These are phyloP conservation scores for Endotricha flammealis DNA, from an alignment of 2,888 invertebrate genomes.

Conservation along the genomic window DNA sequence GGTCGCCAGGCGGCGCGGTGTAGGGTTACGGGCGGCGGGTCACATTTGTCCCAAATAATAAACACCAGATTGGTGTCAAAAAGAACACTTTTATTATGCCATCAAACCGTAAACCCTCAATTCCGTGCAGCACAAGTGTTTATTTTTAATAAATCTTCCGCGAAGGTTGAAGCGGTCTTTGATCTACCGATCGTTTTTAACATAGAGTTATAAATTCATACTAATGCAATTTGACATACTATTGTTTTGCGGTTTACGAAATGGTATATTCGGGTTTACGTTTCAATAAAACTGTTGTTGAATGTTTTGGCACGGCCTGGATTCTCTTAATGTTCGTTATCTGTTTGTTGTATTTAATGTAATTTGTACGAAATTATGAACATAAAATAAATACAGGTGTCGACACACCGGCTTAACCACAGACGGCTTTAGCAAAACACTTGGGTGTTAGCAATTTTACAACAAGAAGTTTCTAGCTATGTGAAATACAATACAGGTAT, in stretches of 20 bases:
- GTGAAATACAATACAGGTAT: no score
- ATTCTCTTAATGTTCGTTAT: constrained; percentile 33
- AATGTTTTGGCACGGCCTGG: constrained; percentile 43
- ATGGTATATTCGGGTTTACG: constrained; percentile 44
- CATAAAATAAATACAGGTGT: constrained; percentile 13
- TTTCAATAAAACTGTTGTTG: constrained; percentile 48
- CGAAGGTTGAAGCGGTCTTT: constrained; percentile 50
- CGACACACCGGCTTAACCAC: no score
- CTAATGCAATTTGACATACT: constrained; percentile 34
- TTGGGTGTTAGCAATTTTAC: constrained; percentile 4
- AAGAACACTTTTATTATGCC: constrained; percentile 73
- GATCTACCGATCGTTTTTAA: constrained; percentile 43
- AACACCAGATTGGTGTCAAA: constrained; percentile 76
- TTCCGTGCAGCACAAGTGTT: constrained; percentile 44
- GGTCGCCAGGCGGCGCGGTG: constrained; percentile 64
- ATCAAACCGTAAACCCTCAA: constrained; percentile 61
- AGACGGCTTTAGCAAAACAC: constrained; percentile 1
- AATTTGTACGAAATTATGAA: constrained; percentile 22
- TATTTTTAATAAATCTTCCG: constrained; percentile 66
- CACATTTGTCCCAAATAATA: constrained; percentile 74
- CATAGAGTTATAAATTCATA: constrained; percentile 32
- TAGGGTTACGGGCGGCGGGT: constrained; percentile 63
- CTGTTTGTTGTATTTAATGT: constrained; percentile 33
- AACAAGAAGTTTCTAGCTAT: no score
- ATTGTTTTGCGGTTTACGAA: constrained; percentile 39